phyloP scores from a whole-genome alignment of 2,797 vertebrate species.

The Gobio occitaniae region DNA sequence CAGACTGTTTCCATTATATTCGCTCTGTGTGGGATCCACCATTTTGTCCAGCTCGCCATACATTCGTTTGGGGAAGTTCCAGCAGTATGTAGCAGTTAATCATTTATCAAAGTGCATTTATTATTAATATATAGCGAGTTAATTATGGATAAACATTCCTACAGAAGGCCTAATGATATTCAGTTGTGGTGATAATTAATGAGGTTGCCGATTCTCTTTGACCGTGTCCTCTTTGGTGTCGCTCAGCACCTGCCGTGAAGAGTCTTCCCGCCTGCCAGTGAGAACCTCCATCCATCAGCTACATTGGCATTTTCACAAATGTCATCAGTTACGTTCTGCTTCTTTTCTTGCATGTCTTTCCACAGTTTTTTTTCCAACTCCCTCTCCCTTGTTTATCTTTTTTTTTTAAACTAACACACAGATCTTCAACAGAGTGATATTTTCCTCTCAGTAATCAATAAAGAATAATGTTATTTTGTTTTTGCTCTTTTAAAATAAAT shows the following conservation, averaged over 20 bases:
- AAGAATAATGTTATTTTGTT: conserved; percentile 12
- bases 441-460: conserved; percentile 24
- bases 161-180: conserved; percentile 76
- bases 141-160: conserved; percentile 79
- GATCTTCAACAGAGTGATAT: conserved; percentile 18
- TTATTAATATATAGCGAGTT: conserved; percentile 74
- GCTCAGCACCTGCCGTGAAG: conserved; percentile 47
- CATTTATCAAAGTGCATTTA: conserved; percentile 70
- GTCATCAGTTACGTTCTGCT: conserved; percentile 49
- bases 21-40: conserved; percentile 12
- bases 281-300: conserved; percentile 49
- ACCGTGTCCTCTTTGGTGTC: conserved; percentile 60
- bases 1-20: not conserved
- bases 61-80: conserved; percentile 64
- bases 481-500: conserved; percentile 26
- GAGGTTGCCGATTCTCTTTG: conserved; percentile 61
- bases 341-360: conserved; percentile 26
- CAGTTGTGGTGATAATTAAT: conserved; percentile 63
- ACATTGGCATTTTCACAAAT: conserved; percentile 58
- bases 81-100: conserved; percentile 68
- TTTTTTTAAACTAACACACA: conserved; percentile 3
- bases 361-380: conserved; percentile 6
- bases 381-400: conserved; percentile 23
- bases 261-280: conserved; percentile 43
- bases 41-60: conserved; percentile 52